Evolutionary conservation across 2,797 vertebrate species (phyloP).

Genomic region (Pygocentrus nattereri): DNA sequence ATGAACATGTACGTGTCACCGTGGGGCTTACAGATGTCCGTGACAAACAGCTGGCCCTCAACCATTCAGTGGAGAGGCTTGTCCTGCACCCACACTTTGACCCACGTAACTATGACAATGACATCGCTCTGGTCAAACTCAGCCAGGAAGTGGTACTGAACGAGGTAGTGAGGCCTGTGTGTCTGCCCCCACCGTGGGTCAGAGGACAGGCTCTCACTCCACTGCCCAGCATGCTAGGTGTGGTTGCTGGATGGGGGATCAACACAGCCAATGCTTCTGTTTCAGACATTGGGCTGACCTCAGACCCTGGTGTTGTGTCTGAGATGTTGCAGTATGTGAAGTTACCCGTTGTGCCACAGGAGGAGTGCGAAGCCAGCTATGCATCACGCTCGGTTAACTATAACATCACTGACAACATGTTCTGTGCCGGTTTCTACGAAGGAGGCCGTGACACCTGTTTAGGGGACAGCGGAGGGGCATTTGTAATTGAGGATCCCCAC

Average conservation of each 20-base stretch:
- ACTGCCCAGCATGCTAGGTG: constrained; percentile 83
- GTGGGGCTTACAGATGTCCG: constrained; percentile 85
- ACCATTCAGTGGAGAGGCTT: constrained; percentile 82
- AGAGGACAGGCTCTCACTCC: constrained; percentile 75
- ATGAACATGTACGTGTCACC: constrained; percentile 86
- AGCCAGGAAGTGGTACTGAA: constrained; percentile 79
- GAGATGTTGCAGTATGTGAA: constrained; percentile 92
- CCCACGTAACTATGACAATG: constrained; percentile 92
- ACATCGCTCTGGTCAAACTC: constrained; percentile 92
- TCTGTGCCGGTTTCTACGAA: constrained; percentile 92
- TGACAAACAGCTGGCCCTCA: constrained; percentile 79
- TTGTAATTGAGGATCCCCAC: constrained; percentile 82
- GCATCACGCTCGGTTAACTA: constrained; percentile 88
- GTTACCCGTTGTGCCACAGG: constrained; percentile 90
- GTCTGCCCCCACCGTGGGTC: constrained; percentile 81
- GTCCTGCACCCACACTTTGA: constrained; percentile 91
- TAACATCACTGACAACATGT: constrained; percentile 95
- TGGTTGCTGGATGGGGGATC: constrained; percentile 96
- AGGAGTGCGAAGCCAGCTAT: constrained; percentile 90
- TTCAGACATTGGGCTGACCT: constrained; percentile 72
- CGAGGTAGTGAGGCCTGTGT: constrained; percentile 83
- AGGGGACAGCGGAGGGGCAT: constrained; percentile 96
- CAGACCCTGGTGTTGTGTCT: constrained; percentile 79
- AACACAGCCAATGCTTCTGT: constrained; percentile 85
- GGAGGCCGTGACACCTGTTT: constrained; percentile 94